Evolutionary conservation across 2,113 vertebrate species (phyloP), one percentile per base, ranked within the genome.

Genomic region (Oophaga pumilio): DNA sequence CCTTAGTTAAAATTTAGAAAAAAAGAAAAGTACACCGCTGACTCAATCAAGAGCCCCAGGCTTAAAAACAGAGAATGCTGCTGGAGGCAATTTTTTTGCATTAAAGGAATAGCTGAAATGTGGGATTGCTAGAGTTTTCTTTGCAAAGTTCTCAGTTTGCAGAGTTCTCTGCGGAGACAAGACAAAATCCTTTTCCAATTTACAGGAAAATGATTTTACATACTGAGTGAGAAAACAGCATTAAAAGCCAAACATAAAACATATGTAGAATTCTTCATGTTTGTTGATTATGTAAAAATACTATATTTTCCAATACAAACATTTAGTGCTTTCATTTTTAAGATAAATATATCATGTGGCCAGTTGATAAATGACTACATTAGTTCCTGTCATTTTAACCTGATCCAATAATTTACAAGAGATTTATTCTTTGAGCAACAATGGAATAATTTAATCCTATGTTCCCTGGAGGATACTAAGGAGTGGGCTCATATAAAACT

Each of bases 361-460:
- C 17, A 18, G 84, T 60, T 88, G 49, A 77, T 88, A 66, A 88
- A 88, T 77, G 80, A 43, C 10, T n/a, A 9, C 10, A 9, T 60
- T 88, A 84, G 84, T 88, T 50, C 49, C 26, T 77, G 71, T 77
- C 80, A 77, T 68, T 33, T 60, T 77, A 76, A 57, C 26, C 12
- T 22, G 33, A 73, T 87, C 68, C 64, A 64, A 84, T 71, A 83
- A 77, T 2, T 57, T 76, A 24, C 6, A 13, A 87, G 26, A 26
- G 18, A 53, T 76, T 82, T 88, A 66, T 66, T 76, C 57, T 57
- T 20, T 83, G 49, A 56, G 86, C 80, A 84, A 59, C 83, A 69
- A 88, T 88, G n/a, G 80, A 88, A 24, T 83, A 71, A 66, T 77
- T 59, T 68, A 76, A 76, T 84, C 59, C 77, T 43, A 53, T 26